Conservation (phyloP, 2,113 vertebrate species). For the Cyanocitta stelleri region DNA sequence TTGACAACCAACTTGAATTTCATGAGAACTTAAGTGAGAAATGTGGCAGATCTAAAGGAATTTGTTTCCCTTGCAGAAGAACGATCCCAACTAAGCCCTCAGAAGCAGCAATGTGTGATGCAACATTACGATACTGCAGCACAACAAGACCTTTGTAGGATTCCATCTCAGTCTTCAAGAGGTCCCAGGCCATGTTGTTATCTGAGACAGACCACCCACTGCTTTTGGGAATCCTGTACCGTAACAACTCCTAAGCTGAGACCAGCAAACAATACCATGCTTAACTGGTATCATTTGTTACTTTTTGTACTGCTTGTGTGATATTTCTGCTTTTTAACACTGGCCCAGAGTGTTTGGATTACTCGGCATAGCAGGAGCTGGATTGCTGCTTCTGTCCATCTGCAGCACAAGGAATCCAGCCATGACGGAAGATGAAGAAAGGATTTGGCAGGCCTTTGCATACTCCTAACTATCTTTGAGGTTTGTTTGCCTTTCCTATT, state of each 20-base stretch:
- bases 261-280: neutral
- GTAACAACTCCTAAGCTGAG: neutral
- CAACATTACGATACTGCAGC: neutral
- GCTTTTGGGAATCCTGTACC: neutral
- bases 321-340: neutral
- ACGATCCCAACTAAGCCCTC: neutral
- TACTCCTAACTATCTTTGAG: neutral
- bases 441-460: neutral
- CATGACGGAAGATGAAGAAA: neutral
- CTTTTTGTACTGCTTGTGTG: accelerated
- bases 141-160: neutral
- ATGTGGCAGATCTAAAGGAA: neutral
- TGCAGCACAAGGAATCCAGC: neutral
- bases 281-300: neutral
- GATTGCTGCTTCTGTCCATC: neutral
- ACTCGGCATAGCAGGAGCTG: neutral
- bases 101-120: neutral
- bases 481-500: neutral
- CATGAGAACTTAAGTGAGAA: neutral
- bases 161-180: neutral
- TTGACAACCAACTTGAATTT: neutral
- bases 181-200: neutral
- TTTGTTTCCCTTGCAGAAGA: neutral
- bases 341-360: neutral
- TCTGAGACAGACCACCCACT: neutral